Conservation (phyloP, 92 coral and sea anemone species). For the Zoanthus solanderi region DNA sequence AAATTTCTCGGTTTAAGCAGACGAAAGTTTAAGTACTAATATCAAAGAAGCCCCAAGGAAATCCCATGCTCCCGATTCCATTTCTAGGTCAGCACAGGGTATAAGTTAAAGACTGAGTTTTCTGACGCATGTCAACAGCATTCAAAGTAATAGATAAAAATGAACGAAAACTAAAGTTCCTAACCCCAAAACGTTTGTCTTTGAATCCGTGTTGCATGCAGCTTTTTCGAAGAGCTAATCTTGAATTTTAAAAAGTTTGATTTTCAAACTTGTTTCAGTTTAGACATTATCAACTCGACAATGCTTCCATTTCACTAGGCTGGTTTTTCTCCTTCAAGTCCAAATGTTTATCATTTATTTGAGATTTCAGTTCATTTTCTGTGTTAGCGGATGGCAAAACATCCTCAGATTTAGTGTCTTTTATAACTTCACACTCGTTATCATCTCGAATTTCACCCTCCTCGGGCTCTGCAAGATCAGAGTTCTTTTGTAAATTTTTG, state of each 20-base stretch:
- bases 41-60: too few species aligned
- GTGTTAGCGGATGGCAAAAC: background rate
- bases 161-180: background rate
- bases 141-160: background rate
- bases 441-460: slow-evolving; percentile 88
- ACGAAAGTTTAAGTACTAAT: too few species aligned
- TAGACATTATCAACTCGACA: slow-evolving; percentile 25
- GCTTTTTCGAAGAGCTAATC: background rate
- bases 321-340: slow-evolving; percentile 7
- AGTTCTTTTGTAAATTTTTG: slow-evolving; percentile 20
- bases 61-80: too few species aligned
- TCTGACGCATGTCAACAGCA: background rate
- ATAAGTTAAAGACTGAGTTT: background rate
- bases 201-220: background rate
- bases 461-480: slow-evolving; percentile 62
- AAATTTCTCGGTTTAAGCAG: too few species aligned
- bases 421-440: slow-evolving; percentile 44
- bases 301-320: slow-evolving; percentile 18
- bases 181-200: background rate
- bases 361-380: slow-evolving; percentile 16
- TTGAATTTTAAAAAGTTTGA: background rate
- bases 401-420: background rate
- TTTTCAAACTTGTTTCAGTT: slow-evolving; percentile 35
- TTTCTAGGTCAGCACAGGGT: background rate
- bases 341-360: slow-evolving; percentile 26